phyloP scores from a whole-genome alignment of 2,113 vertebrate species.

The Lethenteron reissneri region DNA sequence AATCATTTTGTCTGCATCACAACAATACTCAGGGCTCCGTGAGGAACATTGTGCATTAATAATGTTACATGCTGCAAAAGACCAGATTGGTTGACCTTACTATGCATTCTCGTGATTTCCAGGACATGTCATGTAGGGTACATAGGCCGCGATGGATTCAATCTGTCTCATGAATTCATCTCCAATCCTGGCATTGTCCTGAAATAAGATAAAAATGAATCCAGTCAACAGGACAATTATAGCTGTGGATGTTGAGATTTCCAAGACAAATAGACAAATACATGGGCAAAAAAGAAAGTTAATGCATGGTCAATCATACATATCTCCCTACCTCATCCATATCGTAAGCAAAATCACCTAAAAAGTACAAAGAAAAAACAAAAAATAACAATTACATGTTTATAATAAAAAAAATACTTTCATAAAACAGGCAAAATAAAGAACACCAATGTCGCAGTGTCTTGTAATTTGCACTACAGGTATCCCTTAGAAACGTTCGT shows the following conservation, averaged over 20 bases:
- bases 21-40: too few relatives aligned
- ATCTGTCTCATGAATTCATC: conserved; percentile 59
- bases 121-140: conserved; percentile 60
- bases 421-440: too few relatives aligned
- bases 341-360: conserved; percentile 62
- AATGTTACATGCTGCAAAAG: too few relatives aligned
- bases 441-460: too few relatives aligned
- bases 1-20: too few relatives aligned
- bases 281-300: neutral
- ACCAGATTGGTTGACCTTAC: conserved; percentile 21
- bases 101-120: conserved; percentile 50
- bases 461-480: too few relatives aligned
- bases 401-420: too few relatives aligned
- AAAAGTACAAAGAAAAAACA: conserved; percentile 4
- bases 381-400: too few relatives aligned
- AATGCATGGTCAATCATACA: neutral
- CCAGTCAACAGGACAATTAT: neutral
- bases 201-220: conserved; percentile 10
- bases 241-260: too few relatives aligned
- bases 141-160: conserved; percentile 43
- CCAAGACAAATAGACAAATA: too few relatives aligned
- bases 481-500: too few relatives aligned
- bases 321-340: conserved; percentile 34
- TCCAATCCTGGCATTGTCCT: conserved; percentile 41
- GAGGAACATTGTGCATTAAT: too few relatives aligned